Evolutionary conservation across 23 tunicate genomes (phyloP), one percentile per base, ranked within the genome.

Genomic region (Phallusia fumigata): DNA sequence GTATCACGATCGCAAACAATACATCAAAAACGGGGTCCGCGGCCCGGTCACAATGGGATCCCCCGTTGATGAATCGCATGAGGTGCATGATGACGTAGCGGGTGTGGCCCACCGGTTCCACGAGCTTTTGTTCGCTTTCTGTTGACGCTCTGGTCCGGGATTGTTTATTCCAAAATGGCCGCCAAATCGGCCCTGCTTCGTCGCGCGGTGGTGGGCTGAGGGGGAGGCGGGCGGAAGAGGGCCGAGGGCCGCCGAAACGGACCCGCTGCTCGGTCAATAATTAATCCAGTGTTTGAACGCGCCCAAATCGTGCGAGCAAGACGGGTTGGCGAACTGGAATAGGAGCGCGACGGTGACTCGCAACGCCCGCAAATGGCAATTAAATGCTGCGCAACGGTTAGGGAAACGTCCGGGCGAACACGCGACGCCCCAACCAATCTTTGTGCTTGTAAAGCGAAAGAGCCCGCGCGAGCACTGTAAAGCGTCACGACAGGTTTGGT

Each of bases 121-220:
- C 15, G 15, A n/a, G 58, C 58, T 18, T 51, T 51, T 51, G 58
- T 51, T 51, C 58, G 58, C 18, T 18, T 15, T 51, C 58, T 51
- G 15, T 51, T 51, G 58, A 51, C 58, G 58, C 58, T 13, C 15
- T 13, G 18, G 58, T 18, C 58, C 58, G 58, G 18, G 58, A 51
- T 51, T 51, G 58, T 51, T 51, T 51, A 51, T 51, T 51, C 58
- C 58, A 51, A 51, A 51, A 51, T 51, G 58, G 58, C 58, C 58
- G 58, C 15, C 58, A 51, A 13, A 18, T 51, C 58, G 58, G n/a
- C n/a, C n/a, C n/a, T n/a, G n/a, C n/a, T n/a, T n/a, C n/a, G 15
- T 51, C 58, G n/a, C n/a, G n/a, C n/a, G n/a, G n/a, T n/a, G n/a
- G n/a, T n/a, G 58, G 58, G 58, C 58, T 15, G 58, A 13, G 18